Conservation (phyloP, 2,888 invertebrate species). For the Creontiades dilutus region DNA sequence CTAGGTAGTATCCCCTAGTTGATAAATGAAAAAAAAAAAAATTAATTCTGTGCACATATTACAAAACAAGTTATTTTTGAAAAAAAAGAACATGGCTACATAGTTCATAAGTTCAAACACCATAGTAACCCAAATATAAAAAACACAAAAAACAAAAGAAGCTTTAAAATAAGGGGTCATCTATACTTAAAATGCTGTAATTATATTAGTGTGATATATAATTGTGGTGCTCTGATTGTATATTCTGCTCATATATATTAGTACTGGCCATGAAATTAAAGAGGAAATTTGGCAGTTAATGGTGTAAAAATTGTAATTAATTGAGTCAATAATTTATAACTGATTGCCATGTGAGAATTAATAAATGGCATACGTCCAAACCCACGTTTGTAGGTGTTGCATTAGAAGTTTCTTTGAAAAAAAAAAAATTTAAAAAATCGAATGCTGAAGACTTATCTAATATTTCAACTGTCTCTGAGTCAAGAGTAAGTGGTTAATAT, state of each 20-base stretch:
- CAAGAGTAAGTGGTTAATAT: constrained; percentile 53
- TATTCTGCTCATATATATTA: constrained; percentile 75
- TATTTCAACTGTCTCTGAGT: constrained; percentile 65
- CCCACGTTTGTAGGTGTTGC: constrained; percentile 59
- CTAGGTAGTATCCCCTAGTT: constrained; percentile 74
- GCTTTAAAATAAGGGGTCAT: constrained; percentile 73
- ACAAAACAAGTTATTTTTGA: constrained; percentile 73
- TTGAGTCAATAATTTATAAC: constrained; percentile 67
- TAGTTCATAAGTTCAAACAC: constrained; percentile 74
- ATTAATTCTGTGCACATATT: constrained; percentile 67
- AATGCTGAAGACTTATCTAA: constrained; percentile 65
- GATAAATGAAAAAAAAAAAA: constrained; percentile 64
- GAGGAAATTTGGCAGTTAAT: constrained; percentile 71
- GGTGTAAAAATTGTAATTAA: constrained; percentile 75
- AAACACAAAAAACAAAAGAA: constrained; percentile 66
- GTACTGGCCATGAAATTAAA: constrained; percentile 72
- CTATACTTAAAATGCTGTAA: constrained; percentile 72
- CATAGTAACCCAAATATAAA: constrained; percentile 67
- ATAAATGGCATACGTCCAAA: constrained; percentile 67
- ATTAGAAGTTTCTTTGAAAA: constrained; percentile 67
- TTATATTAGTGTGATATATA: constrained; percentile 75
- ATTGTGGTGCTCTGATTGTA: constrained; percentile 75
- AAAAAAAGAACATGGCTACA: constrained; percentile 66
- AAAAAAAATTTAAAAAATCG: constrained; percentile 47
- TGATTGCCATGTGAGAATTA: constrained; percentile 48